A percentile compares a stretch with the other conserved stretches of the same genome.
Evolutionary conservation across 2,888 invertebrate genomes (phyloP).

Genomic region (Schrankia costaestrigalis): DNA sequence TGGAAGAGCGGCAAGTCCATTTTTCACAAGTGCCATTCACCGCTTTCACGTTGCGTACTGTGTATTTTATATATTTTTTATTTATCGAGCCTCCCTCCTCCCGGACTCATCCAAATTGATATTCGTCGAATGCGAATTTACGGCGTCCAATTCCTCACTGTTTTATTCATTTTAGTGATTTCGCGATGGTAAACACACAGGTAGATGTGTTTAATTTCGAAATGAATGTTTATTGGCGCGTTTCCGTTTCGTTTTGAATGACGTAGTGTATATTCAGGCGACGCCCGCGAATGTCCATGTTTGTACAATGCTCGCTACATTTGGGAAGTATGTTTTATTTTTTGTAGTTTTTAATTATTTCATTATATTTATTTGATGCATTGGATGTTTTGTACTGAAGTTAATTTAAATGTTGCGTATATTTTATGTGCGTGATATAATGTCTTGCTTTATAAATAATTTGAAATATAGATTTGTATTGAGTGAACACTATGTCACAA

Average conservation of each 20-base stretch:
- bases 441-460: too few species aligned
- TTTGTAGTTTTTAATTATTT: conserved; percentile 31
- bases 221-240: conserved; percentile 78
- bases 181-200: conserved; percentile 75
- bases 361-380: conserved; percentile 14
- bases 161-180: conserved; percentile 80
- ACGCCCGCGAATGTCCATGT: conserved; percentile 35
- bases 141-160: conserved; percentile 70
- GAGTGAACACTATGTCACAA: too few species aligned
- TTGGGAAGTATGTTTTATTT: conserved; percentile 21
- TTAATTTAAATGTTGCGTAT: too few species aligned
- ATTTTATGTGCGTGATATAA: too few species aligned
- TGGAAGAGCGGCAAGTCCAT: conserved; percentile 80
- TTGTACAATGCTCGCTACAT: conserved; percentile 43
- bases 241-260: conserved; percentile 69
- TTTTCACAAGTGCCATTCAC: conserved; percentile 81
- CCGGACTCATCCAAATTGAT: conserved; percentile 70
- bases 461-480: too few species aligned
- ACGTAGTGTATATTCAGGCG: conserved; percentile 36
- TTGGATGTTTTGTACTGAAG: too few species aligned
- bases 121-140: conserved; percentile 75
- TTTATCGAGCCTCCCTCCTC: conserved; percentile 62
- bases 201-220: conserved; percentile 79
- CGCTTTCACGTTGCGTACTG: conserved; percentile 75
- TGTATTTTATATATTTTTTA: conserved; percentile 75